A percentile compares a stretch with the other conserved stretches of the same genome.
Evolutionary conservation across 1,140 invertebrate genomes (phyloP).

Genomic region (Dreissena polymorpha): DNA sequence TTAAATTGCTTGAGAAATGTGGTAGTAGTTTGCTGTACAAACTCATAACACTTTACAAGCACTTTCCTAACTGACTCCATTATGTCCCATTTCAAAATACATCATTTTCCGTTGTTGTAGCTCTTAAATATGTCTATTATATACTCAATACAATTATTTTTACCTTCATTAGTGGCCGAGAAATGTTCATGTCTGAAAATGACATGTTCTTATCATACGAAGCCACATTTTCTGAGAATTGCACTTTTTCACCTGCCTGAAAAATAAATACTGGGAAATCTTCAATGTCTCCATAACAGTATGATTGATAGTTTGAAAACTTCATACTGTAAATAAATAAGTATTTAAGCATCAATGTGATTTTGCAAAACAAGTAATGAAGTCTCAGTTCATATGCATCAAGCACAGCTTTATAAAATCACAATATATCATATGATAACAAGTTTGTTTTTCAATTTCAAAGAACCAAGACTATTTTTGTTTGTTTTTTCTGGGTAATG

Average conservation of each 20-base stretch:
- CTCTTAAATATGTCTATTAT: too few species aligned
- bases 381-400: neutral
- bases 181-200: conserved; percentile 97
- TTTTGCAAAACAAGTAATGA: neutral
- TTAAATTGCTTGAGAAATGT: too few species aligned
- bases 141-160: neutral
- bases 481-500: too few species aligned
- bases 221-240: conserved; percentile 87
- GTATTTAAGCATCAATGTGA: neutral
- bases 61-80: too few species aligned
- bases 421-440: too few species aligned
- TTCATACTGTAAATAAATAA: neutral
- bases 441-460: too few species aligned
- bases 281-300: neutral
- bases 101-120: too few species aligned
- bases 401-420: too few species aligned
- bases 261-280: conserved; percentile 8
- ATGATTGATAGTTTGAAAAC: neutral
- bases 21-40: too few species aligned
- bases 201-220: conserved; percentile 86
- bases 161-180: conserved; percentile 91
- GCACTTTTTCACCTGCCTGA: conserved; percentile 66
- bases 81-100: too few species aligned
- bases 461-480: too few species aligned
- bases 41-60: too few species aligned